A percentile compares a stretch with the other conserved stretches of the same genome.
Conservation (phyloP, 1,140 invertebrate species). For the Drosophila persimilis region DNA sequence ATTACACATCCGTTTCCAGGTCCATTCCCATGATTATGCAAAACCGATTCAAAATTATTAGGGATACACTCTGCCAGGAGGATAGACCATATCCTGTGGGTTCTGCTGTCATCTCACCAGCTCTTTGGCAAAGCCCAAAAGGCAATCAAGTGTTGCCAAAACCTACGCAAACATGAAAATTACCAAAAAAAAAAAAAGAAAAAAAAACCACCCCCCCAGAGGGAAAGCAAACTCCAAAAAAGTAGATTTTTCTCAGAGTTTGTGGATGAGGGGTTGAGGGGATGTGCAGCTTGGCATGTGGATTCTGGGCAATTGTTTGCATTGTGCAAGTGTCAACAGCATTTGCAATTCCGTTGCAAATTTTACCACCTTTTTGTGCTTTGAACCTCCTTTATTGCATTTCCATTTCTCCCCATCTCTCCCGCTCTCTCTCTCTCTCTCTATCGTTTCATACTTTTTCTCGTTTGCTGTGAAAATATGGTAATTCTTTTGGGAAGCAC, state of each 20-base stretch:
- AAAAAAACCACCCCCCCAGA: conserved; percentile 31
- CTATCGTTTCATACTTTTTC: neutral
- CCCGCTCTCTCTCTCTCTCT: neutral
- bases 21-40: conserved; percentile 17
- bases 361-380: conserved; percentile 69
- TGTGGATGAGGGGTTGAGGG: neutral
- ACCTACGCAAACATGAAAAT: conserved; percentile 73
- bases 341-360: conserved; percentile 79
- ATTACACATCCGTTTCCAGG: conserved; percentile 56
- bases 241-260: neutral
- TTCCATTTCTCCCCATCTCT: neutral
- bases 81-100: no score
- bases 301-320: conserved; percentile 71
- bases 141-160: conserved; percentile 76
- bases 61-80: neutral
- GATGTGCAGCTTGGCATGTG: conserved; percentile 23
- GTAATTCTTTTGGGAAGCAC: conserved; percentile 43
- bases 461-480: conserved; percentile 52
- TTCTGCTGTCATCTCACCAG: conserved; percentile 30
- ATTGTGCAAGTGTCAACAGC: conserved; percentile 79
- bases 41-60: conserved; percentile 34
- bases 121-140: conserved; percentile 58
- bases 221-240: conserved; percentile 18
- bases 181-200: conserved; percentile 54
- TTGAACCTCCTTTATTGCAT: conserved; percentile 29